Base-by-base conservation (phyloP, 2,113 vertebrate species). In the Tragelaphus imberbis region DNA sequence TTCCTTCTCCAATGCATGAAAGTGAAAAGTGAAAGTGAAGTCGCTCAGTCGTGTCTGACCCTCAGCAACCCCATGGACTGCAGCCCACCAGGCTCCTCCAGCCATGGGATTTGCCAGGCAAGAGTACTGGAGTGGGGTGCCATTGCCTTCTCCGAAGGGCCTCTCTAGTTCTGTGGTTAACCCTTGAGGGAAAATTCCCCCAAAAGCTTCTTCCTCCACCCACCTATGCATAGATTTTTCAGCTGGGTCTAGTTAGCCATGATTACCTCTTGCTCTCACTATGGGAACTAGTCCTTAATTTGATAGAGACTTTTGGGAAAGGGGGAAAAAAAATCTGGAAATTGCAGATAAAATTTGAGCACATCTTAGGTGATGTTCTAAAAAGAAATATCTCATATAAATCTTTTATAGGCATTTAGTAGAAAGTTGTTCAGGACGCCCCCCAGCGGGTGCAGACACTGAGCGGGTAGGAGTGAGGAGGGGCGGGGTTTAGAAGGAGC, bases 321-420 rank as follows among this genome's bases (percentile, higher is more conserved):
- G 10, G 15, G 4, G 3, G 40, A 63, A 63, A 86, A 55, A 16
- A 93, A 71, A 77, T 56, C 21, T 49, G 36, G 75, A 84, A 71
- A 53, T 91, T 93, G 93, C 91, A 90, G 47, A 92, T 75, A 49
- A 84, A 95, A 97, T 68, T 97, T 95, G 75, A 95, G 16, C 53
- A 55, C 4, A 75, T 71, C 13, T 61, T 96, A 84, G 51, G 65
- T 36, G 84, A 84, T 59, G 13, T 91, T 71, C 47, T 86, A 71
- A 51, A 95, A 93, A 92, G 21, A 88, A 85, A 47, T 13, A 82
- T 44, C 44, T 90, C 56, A 30, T 58, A 33, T 58, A 82, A 86
- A 77, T 94, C 40, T 89, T 96, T 47, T 68, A 13, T 56, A 77
- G 86, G 53, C 15, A 23, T 68, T 92, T 79, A 51, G 23, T 97